These are phyloP conservation scores for Prietella phreatophila DNA, from an alignment of 2,113 vertebrate genomes.

Conservation along the genomic window DNA sequence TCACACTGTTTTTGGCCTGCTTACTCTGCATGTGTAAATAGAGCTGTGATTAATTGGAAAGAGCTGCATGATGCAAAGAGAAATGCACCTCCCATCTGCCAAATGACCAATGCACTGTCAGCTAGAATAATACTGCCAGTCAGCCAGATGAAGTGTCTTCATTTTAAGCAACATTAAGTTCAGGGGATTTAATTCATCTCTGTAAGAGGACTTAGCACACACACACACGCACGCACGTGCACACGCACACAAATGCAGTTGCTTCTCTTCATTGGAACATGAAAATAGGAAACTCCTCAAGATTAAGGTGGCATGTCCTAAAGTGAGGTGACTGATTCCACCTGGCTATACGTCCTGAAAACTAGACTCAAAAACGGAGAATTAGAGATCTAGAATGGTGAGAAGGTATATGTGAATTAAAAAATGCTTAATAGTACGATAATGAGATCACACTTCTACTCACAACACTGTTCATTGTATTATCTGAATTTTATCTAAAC, in stretches of 20 bases:
- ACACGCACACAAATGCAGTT: constrained; percentile 3
- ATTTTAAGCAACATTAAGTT: constrained; percentile 66
- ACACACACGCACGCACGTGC: background rate
- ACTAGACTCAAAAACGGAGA: background rate
- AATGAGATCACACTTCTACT: background rate
- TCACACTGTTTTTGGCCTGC: constrained; percentile 35
- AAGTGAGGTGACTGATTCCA: background rate
- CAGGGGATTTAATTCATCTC: constrained; percentile 56
- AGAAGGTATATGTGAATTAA: background rate
- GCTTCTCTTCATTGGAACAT: constrained; percentile 28
- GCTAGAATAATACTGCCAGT: constrained; percentile 57
- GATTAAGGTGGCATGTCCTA: background rate
- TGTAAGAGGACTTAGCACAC: constrained; percentile 39
- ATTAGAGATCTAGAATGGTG: background rate
- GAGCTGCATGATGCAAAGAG: constrained; percentile 1
- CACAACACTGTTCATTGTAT: background rate
- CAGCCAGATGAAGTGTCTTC: constrained; percentile 58
- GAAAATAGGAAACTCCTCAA: constrained; percentile 6
- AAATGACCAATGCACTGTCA: constrained; percentile 59
- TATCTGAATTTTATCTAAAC: background rate
- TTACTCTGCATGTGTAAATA: constrained; percentile 50
- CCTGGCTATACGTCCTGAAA: background rate
- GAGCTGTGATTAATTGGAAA: constrained; percentile 47
- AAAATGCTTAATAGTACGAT: background rate
- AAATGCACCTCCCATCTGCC: constrained; percentile 38